Percentiles rank a stretch among this genome's conserved stretches.
Evolutionary conservation across 1,140 invertebrate species (phyloP).

Genomic region (Rhopalosiphum maidis): DNA sequence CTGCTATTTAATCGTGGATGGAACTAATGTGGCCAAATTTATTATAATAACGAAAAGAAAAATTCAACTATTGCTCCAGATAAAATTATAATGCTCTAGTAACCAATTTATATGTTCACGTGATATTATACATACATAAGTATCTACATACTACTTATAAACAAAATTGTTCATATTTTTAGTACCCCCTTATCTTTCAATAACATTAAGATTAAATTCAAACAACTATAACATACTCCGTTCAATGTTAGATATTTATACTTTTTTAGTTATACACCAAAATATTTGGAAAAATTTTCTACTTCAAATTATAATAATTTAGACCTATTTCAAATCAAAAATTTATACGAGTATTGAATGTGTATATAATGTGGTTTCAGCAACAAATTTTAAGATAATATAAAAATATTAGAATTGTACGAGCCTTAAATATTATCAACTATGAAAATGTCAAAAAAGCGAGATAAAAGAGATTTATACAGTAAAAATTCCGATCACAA

Average conservation of each 20-base stretch:
- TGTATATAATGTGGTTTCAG: background rate
- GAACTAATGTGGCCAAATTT: background rate
- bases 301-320: background rate
- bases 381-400: background rate
- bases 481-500: too few species aligned
- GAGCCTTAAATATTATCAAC: too few species aligned
- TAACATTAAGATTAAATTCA: background rate
- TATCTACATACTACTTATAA: background rate
- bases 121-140: background rate
- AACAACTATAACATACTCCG: background rate
- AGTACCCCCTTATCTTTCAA: background rate
- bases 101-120: background rate
- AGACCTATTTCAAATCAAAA: background rate
- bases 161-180: background rate
- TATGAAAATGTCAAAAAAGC: too few species aligned
- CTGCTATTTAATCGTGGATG: background rate
- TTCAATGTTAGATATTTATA: background rate
- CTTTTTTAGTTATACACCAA: background rate
- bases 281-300: background rate
- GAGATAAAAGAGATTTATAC: too few species aligned
- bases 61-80: background rate
- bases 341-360: background rate
- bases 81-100: background rate
- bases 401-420: too few species aligned
- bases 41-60: background rate